Evolutionary conservation across 2,888 invertebrate genomes (phyloP), one percentile per base, ranked within the genome.

Genomic region (Morpho achilles): DNA sequence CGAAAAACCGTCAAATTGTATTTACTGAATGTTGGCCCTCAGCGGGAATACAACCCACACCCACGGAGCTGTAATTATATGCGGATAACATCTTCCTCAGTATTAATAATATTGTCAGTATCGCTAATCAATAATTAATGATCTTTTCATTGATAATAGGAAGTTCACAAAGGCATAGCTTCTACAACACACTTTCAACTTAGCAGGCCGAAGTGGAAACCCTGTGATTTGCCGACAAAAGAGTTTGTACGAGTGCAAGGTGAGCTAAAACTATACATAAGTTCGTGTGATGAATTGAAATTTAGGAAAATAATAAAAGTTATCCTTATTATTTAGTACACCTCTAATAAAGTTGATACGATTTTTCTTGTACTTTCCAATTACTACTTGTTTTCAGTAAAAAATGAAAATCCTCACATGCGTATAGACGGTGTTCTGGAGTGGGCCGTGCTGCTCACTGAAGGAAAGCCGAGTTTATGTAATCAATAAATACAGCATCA

Each of bases 351-450:
- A 3, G 32, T 32, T 32, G 0, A 32, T 32, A 32, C 3, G 3
- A 32, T 2, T 5, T 32, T 5, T 32, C 32, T 32, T 32, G 32
- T 32, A 32, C 32, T 32, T 32, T 32, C 3, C 32, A 32, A 32
- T 32, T 32, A 32, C 5, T 32, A 32, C 32, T 32, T 32, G 5
- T 32, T 66, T 69, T 7, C 80, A 90, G 89, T 80, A 39, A 85
- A 86, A 72, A 86, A 69, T 57, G 77, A 84, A 67, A 88, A 86
- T 57, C 80, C 84, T 0, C 80, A 86, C 53, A 87, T 83, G 82
- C 78, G 87, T 7, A 76, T 89, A 6, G 69, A 82, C 67, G 75
- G 81, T 49, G 72, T 86, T 0, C 60, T 90, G 50, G 79, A 86
- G 69, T 90, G 89, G 89, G 82, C 86, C 0, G 71, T 73, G 1